These are phyloP conservation scores for Panurus biarmicus DNA, from an alignment of 2,113 vertebrate species.

Conservation along the genomic window DNA sequence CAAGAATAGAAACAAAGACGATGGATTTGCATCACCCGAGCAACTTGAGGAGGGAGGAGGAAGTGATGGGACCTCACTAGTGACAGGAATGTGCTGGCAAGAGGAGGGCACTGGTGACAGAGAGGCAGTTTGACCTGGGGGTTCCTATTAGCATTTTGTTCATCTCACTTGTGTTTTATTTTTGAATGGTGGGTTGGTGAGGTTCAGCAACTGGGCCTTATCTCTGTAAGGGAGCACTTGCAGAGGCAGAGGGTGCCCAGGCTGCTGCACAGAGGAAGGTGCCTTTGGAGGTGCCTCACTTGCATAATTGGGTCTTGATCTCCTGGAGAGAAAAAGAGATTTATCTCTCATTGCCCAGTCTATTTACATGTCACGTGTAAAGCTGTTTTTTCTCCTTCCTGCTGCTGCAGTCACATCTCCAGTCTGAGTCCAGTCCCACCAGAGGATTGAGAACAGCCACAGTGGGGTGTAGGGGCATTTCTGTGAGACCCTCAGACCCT, in stretches of 20 bases:
- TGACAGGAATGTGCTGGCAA: slow-evolving; percentile 34
- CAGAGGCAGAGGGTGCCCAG: not conserved
- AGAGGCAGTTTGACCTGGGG: not conserved
- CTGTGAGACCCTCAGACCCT: not conserved
- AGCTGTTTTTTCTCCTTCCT: not conserved
- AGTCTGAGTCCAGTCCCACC: not conserved
- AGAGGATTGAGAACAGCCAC: not conserved
- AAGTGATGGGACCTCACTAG: slow-evolving; percentile 28
- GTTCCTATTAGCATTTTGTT: slow-evolving; percentile 25
- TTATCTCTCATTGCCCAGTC: not conserved
- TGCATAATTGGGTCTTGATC: not conserved
- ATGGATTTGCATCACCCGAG: slow-evolving; percentile 48
- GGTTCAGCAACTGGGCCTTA: not conserved
- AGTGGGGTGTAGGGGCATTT: not conserved
- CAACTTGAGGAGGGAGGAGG: slow-evolving; percentile 50
- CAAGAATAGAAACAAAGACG: slow-evolving; percentile 58
- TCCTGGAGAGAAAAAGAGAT: not conserved
- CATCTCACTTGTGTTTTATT: not conserved
- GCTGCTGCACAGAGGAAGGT: not conserved
- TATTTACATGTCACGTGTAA: not conserved
- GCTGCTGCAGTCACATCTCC: not conserved
- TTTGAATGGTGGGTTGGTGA: not conserved
- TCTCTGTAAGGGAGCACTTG: not conserved
- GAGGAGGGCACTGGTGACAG: not conserved
- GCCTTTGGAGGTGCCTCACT: not conserved